A percentile compares a stretch with the other conserved stretches of the same genome.
These are phyloP conservation scores for Lutraria lutraria DNA, from an alignment of 2,888 invertebrate species.

Conservation along the genomic window DNA sequence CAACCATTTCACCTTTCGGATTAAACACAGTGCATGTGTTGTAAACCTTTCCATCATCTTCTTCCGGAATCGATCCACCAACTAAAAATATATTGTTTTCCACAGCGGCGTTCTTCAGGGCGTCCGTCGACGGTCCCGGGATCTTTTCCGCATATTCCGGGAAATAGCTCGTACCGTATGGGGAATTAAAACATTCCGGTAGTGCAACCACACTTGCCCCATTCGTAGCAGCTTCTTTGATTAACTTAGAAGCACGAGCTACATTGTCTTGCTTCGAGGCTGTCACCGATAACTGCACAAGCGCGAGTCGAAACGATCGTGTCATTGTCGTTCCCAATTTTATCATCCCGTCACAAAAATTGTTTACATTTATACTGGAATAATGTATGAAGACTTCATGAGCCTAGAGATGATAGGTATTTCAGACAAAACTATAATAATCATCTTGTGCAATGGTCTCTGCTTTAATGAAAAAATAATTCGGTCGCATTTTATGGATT, in stretches of 20 bases:
- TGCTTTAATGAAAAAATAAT: too few species aligned
- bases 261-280: slow-evolving; percentile 93
- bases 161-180: slow-evolving; percentile 94
- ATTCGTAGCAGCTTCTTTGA: slow-evolving; percentile 90
- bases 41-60: slow-evolving; percentile 89
- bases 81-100: slow-evolving; percentile 93
- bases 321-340: slow-evolving; percentile 45
- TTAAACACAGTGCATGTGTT: slow-evolving; percentile 97
- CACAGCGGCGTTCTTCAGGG: slow-evolving; percentile 92
- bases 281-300: slow-evolving; percentile 94
- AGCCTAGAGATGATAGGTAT: not conserved
- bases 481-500: too few species aligned
- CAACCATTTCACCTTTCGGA: slow-evolving; percentile 92
- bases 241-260: slow-evolving; percentile 90
- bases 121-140: slow-evolving; percentile 92
- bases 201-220: slow-evolving; percentile 90
- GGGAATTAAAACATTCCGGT: slow-evolving; percentile 97
- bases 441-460: too few species aligned
- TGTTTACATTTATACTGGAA: not conserved
- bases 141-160: slow-evolving; percentile 94
- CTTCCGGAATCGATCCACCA: slow-evolving; percentile 96
- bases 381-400: not conserved
- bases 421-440: too few species aligned
- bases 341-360: not conserved
- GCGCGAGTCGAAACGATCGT: slow-evolving; percentile 90